Conservation (phyloP, 2,888 invertebrate genomes). For the Orthosia cruda region DNA sequence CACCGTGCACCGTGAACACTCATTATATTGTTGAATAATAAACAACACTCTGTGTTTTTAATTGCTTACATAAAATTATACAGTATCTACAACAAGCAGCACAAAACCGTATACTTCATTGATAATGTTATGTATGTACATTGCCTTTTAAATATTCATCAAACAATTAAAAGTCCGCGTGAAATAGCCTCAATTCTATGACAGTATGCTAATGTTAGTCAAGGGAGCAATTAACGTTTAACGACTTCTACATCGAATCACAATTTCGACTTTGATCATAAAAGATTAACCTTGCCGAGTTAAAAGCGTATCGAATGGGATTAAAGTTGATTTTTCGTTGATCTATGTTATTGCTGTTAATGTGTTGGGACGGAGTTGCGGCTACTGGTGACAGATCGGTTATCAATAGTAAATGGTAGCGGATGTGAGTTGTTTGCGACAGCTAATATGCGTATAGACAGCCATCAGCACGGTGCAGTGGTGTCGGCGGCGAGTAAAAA, state of each 20-base stretch:
- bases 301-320: conserved; percentile 69
- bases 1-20: conserved; percentile 68
- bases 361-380: conserved; percentile 69
- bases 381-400: conserved; percentile 80
- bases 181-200: conserved; percentile 79
- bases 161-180: conserved; percentile 82
- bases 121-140: conserved; percentile 78
- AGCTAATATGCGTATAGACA: conserved; percentile 87
- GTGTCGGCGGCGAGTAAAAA: conserved; percentile 86
- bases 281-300: conserved; percentile 70
- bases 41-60: conserved; percentile 78
- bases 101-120: conserved; percentile 78
- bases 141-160: conserved; percentile 84
- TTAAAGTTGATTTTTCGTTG: conserved; percentile 72
- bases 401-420: conserved; percentile 87
- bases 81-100: conserved; percentile 70
- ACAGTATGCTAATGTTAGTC: conserved; percentile 78
- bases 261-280: conserved; percentile 73
- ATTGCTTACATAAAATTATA: conserved; percentile 81
- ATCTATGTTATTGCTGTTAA: conserved; percentile 80
- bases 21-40: conserved; percentile 81
- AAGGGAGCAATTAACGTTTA: conserved; percentile 79
- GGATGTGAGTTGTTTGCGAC: conserved; percentile 90
- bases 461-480: conserved; percentile 84
- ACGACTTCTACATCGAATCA: conserved; percentile 78